Base-by-base conservation (phyloP, 1,140 invertebrate species). In the Chironomus striatipennis region DNA sequence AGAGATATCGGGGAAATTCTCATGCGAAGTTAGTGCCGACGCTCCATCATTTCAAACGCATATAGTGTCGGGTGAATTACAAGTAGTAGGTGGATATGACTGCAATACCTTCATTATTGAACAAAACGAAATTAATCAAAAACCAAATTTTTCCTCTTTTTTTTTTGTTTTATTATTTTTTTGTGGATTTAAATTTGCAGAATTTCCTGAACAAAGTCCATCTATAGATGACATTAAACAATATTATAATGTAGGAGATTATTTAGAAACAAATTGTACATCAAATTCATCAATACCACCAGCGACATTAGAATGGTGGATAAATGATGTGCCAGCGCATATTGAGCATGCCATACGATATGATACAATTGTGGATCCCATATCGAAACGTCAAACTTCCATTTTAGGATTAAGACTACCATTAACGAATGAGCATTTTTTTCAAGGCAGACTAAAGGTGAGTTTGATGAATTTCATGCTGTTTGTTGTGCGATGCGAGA, bases 1-100 rank as follows among this genome's bases (percentile, higher is more conserved):
- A 75, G 84, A 84, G 24, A 83, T 89, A 42, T 87, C 87, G 5
- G 90, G 89, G 15, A 88, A 87, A 79, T 89, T 90, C 83, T 88
- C 85, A 78, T 91, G 90, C 77, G 90, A 91, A 82, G 89, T 91
- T 15, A 89, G 89, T 0, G 88, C 88, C 1, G 90, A 91, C 75
- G 86, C 87, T 1, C 90, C 90, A 15, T 86, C 86, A 18, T 91
- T 90, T 78, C 84, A 85, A 42, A 90, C 88, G 0, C 84, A 83
- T 43, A 83, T 84, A 18, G 85, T 83, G 34, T 84, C 84, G 43
- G 83, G 82, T 75, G 81, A 79, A 18, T 83, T 85, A 83, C 83
- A 84, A 47, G 84, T 85, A 77, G 83, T 85, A n/a, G 83, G 84
- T 84, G 78, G 81, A 83, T 77, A 74, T 73, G 7, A 42, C 15